Base-by-base conservation (phyloP, 2,113 vertebrate genomes). In the Petrocephalus microphthalmus region DNA sequence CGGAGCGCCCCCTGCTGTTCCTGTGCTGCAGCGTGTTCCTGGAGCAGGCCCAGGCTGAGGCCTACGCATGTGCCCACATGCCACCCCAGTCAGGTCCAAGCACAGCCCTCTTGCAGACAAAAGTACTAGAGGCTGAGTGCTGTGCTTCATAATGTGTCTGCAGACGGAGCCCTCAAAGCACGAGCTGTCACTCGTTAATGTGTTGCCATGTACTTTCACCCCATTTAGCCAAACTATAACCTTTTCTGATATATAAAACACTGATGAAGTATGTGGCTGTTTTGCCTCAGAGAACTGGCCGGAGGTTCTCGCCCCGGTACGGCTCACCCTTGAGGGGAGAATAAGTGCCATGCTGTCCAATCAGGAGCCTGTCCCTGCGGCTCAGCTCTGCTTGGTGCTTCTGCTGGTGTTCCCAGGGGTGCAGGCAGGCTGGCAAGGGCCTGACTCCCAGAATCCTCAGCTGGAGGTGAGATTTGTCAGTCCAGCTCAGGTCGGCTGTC, bases 21-120 rank as follows among this genome's bases (percentile, higher is more conserved):
- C 71, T 88, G 11, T 88, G 54, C 51, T 81, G 82, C 83, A 88
- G 89, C 25, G n/a, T 88, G 19, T 88, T 88, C 47, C 82, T 60
- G 3, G 60, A 45, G 8, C 83, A 67, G 51, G 87, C 87, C 13
- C 83, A 86, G 19, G 87, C 87, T 11, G 82, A 88, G 84, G 87
- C 87, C 64, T 88, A 88, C 67, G 37, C 13, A 10, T 49, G 82
- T 49, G 57, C 86, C 45, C 25, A 85, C 57, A 47, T n/a, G 25
- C 20, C 54, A 33, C 5, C 53, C 19, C 51, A 84, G 1, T 6
- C 78, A 29, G 37, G 89, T 25, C 56, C 60, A 49, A 49, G 47
- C 47, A 49, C 47, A 49, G 47, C 47, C 47, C 47, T 49, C 5
- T 49, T 49, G 47, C 47, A 49, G 0, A 49, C 47, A 49, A 49